phyloP scores from a whole-genome alignment of 2,888 invertebrate species.

The Onchidella celtica region DNA sequence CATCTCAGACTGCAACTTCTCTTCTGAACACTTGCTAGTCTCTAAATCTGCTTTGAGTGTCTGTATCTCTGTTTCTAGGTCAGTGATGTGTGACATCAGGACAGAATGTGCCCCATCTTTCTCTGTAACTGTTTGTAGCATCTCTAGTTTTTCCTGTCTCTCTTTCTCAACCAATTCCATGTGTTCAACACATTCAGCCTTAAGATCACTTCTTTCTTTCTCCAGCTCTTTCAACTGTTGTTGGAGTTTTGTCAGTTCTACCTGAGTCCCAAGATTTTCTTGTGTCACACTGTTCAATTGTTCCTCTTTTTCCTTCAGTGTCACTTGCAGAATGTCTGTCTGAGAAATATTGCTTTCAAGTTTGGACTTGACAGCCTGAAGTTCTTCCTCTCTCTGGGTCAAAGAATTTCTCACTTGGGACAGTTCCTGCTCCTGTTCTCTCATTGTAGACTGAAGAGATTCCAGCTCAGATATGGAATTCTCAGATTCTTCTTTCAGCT shows the following conservation, averaged over 20 bases:
- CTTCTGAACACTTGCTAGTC: background rate
- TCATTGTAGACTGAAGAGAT: background rate
- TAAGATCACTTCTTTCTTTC: constrained; percentile 18
- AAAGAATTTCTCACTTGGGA: background rate
- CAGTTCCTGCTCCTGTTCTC: background rate
- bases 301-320: constrained; percentile 13
- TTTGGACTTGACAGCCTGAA: background rate
- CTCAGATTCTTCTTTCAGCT: background rate
- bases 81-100: background rate
- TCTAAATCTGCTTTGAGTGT: background rate
- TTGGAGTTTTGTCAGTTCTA: constrained; percentile 1
- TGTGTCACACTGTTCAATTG: background rate
- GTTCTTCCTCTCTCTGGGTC: background rate
- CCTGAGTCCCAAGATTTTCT: background rate
- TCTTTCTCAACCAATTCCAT: background rate
- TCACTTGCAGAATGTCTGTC: constrained; percentile 17
- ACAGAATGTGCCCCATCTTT: background rate
- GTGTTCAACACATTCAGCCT: background rate
- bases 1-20: constrained; percentile 6
- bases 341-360: constrained; percentile 27
- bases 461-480: background rate
- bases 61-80: constrained; percentile 11
- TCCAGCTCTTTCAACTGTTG: constrained; percentile 22
- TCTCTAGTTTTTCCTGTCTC: background rate
- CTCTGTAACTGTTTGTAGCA: background rate